These are phyloP conservation scores for Carettochelys insculpta DNA, from an alignment of 2,113 vertebrate genomes.

Conservation along the genomic window DNA sequence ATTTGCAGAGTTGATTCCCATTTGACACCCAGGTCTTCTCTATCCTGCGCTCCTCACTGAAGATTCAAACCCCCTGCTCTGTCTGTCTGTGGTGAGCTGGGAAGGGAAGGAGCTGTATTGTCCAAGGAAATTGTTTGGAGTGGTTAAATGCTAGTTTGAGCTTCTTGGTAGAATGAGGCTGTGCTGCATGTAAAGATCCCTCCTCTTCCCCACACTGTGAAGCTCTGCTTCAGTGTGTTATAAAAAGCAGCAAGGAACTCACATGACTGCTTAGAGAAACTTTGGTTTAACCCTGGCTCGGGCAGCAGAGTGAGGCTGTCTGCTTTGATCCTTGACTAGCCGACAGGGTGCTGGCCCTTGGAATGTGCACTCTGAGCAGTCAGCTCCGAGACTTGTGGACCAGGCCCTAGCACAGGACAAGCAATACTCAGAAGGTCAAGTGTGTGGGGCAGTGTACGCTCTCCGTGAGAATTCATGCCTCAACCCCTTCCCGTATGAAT, in stretches of 20 bases:
- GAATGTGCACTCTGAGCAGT: not conserved
- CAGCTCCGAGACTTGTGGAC: not conserved
- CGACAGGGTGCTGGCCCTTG: not conserved
- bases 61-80: not conserved
- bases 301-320: not conserved
- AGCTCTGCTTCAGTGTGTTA: not conserved
- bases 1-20: not conserved
- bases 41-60: not conserved
- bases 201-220: not conserved
- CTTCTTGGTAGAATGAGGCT: not conserved
- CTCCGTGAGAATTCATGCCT: not conserved
- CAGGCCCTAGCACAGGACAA: not conserved
- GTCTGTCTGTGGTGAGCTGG: not conserved
- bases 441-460: not conserved
- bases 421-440: not conserved
- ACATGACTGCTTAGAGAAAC: not conserved
- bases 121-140: not conserved
- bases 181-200: not conserved
- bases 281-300: not conserved
- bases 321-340: not conserved
- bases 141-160: not conserved
- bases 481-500: not conserved
- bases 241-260: not conserved
- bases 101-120: not conserved
- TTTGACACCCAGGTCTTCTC: not conserved